These are phyloP conservation scores for Oreochromis tanganicae DNA, from an alignment of 2,113 vertebrate species.

Conservation along the genomic window DNA sequence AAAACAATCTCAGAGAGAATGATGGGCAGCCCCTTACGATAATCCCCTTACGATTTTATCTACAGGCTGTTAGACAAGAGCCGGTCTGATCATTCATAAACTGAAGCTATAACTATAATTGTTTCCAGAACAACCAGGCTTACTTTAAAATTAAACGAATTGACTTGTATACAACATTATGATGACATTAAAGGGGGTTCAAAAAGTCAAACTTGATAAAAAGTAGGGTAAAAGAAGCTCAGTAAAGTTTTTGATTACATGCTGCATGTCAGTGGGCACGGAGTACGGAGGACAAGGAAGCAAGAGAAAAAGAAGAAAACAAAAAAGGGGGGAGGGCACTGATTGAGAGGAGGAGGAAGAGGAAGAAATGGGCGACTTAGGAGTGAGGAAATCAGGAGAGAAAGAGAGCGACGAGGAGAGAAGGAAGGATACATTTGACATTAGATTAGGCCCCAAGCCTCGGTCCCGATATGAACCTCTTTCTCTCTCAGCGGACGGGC, in stretches of 20 bases:
- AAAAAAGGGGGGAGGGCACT: neutral
- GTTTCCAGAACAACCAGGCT: neutral
- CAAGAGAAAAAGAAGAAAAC: neutral
- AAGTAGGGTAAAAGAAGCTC: neutral
- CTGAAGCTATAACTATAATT: neutral
- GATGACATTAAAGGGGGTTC: neutral
- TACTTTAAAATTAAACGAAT: neutral
- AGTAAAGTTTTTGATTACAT: neutral
- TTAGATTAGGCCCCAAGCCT: constrained; percentile 38
- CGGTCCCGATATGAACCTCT: constrained; percentile 40
- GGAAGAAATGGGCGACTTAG: neutral
- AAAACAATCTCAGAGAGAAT: neutral
- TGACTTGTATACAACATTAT: neutral
- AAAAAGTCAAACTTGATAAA: neutral
- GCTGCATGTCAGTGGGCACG: neutral
- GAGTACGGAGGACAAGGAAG: neutral
- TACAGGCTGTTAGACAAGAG: neutral
- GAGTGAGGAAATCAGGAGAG: neutral
- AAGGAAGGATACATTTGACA: constrained; percentile 29
- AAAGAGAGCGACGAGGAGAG: neutral
- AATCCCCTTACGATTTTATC: neutral
- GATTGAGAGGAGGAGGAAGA: neutral
- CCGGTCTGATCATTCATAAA: neutral
- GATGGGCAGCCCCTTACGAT: neutral
- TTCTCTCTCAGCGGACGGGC: constrained; percentile 26